Percentiles rank a stretch among this genome's conserved stretches.
Conservation (phyloP, 2,113 vertebrate species). For the Datnioides undecimradiatus region DNA sequence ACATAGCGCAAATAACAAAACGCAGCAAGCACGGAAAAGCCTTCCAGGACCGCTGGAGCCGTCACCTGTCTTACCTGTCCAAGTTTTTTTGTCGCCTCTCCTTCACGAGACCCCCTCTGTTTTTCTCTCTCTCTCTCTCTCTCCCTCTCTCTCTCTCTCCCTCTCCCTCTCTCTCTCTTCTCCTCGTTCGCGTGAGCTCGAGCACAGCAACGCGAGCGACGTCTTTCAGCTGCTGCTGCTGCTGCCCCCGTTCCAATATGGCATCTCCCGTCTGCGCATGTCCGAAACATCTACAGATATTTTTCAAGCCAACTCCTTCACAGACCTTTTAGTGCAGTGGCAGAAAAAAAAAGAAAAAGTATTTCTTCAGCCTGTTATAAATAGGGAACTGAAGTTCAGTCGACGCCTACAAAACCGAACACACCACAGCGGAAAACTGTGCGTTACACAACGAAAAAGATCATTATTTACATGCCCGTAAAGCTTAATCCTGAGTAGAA, state of each 20-base stretch:
- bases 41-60: slow-evolving; percentile 11
- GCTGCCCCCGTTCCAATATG: slow-evolving; percentile 93
- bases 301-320: slow-evolving; percentile 87
- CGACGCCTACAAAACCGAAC: slow-evolving; percentile 14
- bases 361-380: slow-evolving; percentile 69
- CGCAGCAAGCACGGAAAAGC: slow-evolving; percentile 7
- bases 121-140: slow-evolving; percentile 1
- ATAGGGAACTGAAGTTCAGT: slow-evolving; percentile 56
- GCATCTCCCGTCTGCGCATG: slow-evolving; percentile 96
- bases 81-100: slow-evolving; percentile 70
- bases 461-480: background rate
- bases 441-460: background rate
- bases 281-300: slow-evolving; percentile 85
- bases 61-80: slow-evolving; percentile 86
- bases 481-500: background rate
- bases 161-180: background rate
- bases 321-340: slow-evolving; percentile 83
- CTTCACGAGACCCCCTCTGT: slow-evolving; percentile 56
- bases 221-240: slow-evolving; percentile 77
- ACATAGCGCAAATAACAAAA: slow-evolving; percentile 36
- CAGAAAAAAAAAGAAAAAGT: slow-evolving; percentile 27
- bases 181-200: slow-evolving; percentile 61
- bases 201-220: slow-evolving; percentile 68
- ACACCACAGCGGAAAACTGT: background rate
- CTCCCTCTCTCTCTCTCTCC: background rate